Conservation (phyloP, 2,113 vertebrate species). For the Sceloporus tristichus region DNA sequence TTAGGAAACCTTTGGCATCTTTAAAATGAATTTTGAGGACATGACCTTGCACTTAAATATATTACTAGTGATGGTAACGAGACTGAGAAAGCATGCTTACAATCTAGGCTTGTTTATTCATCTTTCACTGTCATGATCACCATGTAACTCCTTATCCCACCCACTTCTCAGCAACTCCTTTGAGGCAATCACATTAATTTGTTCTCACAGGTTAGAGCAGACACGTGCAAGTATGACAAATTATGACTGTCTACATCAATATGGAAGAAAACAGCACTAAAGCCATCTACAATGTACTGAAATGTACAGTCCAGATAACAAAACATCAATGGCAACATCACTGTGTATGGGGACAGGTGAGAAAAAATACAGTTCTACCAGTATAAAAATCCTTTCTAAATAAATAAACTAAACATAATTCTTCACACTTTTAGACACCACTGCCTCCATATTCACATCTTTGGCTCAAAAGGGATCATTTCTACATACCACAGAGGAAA, state of each 20-base stretch:
- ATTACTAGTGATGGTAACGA: conserved; percentile 14
- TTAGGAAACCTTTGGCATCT: conserved; percentile 1
- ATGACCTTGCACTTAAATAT: conserved; percentile 21
- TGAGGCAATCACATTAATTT: conserved; percentile 25
- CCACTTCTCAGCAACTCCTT: neutral
- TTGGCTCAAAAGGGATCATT: neutral
- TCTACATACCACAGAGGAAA: neutral
- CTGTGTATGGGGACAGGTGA: neutral
- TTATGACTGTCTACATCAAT: neutral
- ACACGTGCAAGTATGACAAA: conserved; percentile 17
- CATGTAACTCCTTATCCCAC: neutral
- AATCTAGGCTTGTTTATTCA: neutral
- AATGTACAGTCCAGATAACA: neutral
- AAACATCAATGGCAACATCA: neutral
- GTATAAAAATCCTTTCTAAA: neutral
- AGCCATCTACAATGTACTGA: neutral
- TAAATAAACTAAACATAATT: too few species aligned
- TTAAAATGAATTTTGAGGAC: neutral
- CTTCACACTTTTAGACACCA: neutral
- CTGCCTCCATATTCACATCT: neutral
- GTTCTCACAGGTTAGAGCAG: conserved; percentile 10
- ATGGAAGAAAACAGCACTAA: neutral
- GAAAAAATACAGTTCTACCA: neutral
- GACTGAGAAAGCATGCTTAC: neutral
- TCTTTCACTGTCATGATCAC: neutral